Conservation (phyloP, 1,140 invertebrate species). For the Theocolax elegans region DNA sequence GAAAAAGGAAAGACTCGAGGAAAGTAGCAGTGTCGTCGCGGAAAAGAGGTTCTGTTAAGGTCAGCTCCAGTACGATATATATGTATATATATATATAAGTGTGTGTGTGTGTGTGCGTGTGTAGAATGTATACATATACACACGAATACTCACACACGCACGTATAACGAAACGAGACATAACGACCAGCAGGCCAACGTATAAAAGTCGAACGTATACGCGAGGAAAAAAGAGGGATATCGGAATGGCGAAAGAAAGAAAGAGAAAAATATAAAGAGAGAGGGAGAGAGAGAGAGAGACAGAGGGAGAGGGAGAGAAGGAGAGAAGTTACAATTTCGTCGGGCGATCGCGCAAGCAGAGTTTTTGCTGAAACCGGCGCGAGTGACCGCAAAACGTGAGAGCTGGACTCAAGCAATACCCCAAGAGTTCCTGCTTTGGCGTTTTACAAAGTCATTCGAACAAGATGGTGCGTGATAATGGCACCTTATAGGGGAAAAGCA, state of each 20-base stretch:
- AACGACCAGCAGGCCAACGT: slow-evolving; percentile 15
- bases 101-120: too few species aligned
- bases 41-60: slow-evolving; percentile 48
- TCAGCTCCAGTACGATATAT: slow-evolving; percentile 19
- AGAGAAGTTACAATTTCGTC: slow-evolving; percentile 57
- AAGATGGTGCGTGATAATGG: slow-evolving; percentile 67
- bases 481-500: slow-evolving; percentile 64
- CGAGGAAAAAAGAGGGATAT: too few species aligned
- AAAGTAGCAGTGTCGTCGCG: slow-evolving; percentile 14
- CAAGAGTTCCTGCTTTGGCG: slow-evolving; percentile 48
- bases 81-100: slow-evolving; percentile 4
- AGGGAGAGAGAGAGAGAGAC: slow-evolving; percentile 20
- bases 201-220: too few species aligned
- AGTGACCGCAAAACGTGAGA: slow-evolving; percentile 53
- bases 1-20: neutral
- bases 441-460: slow-evolving; percentile 64
- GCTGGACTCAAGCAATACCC: slow-evolving; percentile 52
- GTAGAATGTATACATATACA: too few species aligned
- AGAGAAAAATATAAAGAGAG: neutral
- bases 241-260: slow-evolving; percentile 40
- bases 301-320: slow-evolving; percentile 26
- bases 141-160: too few species aligned
- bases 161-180: slow-evolving; percentile 33
- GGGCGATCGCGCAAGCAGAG: slow-evolving; percentile 42
- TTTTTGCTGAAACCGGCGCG: slow-evolving; percentile 46